These are phyloP conservation scores for Hippoglossus hippoglossus DNA, from an alignment of 2,797 vertebrate species.

Conservation along the genomic window DNA sequence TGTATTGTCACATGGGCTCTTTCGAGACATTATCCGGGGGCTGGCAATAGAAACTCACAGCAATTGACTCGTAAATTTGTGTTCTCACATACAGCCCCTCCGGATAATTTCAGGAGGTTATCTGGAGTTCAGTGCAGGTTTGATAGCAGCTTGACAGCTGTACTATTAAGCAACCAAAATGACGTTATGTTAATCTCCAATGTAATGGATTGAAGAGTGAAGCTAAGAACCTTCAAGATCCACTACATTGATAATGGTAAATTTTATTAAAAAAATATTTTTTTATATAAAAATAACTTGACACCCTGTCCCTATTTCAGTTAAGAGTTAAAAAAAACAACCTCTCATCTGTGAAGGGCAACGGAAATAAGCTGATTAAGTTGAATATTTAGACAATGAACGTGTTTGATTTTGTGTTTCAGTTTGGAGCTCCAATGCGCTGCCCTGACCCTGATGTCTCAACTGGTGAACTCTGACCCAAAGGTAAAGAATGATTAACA, in stretches of 20 bases:
- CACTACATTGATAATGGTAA: background rate
- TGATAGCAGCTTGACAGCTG: no score
- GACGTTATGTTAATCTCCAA: no score
- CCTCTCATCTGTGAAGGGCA: background rate
- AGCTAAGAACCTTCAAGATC: background rate
- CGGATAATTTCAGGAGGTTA: no score
- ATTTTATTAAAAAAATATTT: background rate
- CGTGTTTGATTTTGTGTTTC: conserved; percentile 70
- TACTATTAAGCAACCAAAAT: no score
- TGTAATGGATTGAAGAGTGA: background rate
- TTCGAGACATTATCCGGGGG: no score
- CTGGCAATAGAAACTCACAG: no score
- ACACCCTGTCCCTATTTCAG: background rate
- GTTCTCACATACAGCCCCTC: no score
- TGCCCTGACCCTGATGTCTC: conserved; percentile 88
- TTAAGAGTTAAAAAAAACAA: background rate
- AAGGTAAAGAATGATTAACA: conserved; percentile 83
- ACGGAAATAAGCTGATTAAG: background rate
- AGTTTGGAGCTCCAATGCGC: conserved; percentile 91
- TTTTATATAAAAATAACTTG: no score
- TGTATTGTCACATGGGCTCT: no score
- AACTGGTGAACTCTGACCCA: conserved; percentile 78
- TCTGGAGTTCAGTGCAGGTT: no score
- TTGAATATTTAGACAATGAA: background rate
- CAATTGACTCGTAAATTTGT: no score